Base-by-base conservation (phyloP, 2,888 invertebrate species). In the Thalpophila matura region DNA sequence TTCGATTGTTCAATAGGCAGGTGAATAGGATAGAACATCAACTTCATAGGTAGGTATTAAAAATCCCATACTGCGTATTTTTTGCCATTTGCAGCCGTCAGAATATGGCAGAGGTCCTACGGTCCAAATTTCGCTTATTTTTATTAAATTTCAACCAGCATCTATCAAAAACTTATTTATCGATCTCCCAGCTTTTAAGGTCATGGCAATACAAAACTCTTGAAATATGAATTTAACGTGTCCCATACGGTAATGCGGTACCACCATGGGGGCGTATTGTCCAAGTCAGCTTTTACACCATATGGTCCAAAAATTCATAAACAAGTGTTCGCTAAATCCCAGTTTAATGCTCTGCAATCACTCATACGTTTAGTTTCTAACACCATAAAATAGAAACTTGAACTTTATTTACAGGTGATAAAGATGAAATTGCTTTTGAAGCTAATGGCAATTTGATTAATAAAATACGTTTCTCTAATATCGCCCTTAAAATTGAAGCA, bases 221-320 rank as follows among this genome's bases (percentile, higher is more conserved):
- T 95, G 86, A 91, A 94, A 93, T 67, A 86, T 75, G 87, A 86
- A 89, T 92, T 93, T 95, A 95, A 95, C 95, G 86, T 83, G 88
- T 89, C 93, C 77, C 95, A 95, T 95, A 95, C 94, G 95, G 92
- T 90, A 91, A 91, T 76, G 76, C 87, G 83, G 89, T 77, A 83
- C 85, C 80, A 70, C 81, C 80, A 93, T 94, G 89, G 85, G 93
- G 94, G 94, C 84, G 86, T 87, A 93, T 94, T 95, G 94, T 94
- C 86, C 89, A 83, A 78, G 76, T 87, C 90, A 87, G 94, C 93
- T 93, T 92, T 92, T 92, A 91, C 85, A 92, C 95, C 95, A 95
- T 95, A 95, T 95, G 95, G 90, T 88, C 85, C 81, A 91, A 91
- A 93, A 95, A 92, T 91, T 91, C 86, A 91, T 90, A 92, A 93